Evolutionary conservation across 2,888 invertebrate genomes (phyloP), one percentile per base, ranked within the genome.

Genomic region (Amorpha juglandis): DNA sequence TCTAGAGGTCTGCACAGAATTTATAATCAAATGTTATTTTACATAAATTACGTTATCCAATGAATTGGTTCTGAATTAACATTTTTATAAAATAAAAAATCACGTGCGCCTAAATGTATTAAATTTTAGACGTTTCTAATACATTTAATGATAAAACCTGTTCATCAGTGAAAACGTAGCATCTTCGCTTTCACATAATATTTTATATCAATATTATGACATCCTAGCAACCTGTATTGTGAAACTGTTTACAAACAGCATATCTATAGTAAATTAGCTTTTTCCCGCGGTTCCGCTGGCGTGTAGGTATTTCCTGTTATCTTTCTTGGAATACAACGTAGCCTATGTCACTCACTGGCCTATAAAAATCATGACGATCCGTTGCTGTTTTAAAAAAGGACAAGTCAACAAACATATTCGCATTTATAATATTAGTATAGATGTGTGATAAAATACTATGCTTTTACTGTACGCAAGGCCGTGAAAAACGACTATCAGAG

Each of bases 1-100:
- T 87, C 86, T 72, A 90, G 76, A 42, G 89, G 87, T 76, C 92
- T 92, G 0, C 14, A n/a, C 53, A 35, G 8, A 35, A 42, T 19
- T 12, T 0, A 27, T 12, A 69, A 69, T 67, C 9, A 62, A 33
- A 45, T 48, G 63, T 48, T 62, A 35, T 65, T 63, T 58, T 19
- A 8, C 9, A 38, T 51, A 47, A 47, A 66, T 35, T 66, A 48
- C 47, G 4, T 63, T 4, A 16, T 27, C 9, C 1, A 16, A 35
- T 33, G 9, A 38, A 38, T 33, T 16, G 8, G 35, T n/a, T 35
- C 35, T 35, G 11, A 42, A 58, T 38, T 38, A 19, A 38, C n/a
- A 38, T 19, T 42, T 19, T 42, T 58, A 38, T 19, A 42, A 19
- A 58, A 58, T 38, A 16, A 11, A 19, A 58, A 42, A 19, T 38